Base-by-base conservation (phyloP, 2,797 vertebrate genomes). In the Sebastiscus tertius region DNA sequence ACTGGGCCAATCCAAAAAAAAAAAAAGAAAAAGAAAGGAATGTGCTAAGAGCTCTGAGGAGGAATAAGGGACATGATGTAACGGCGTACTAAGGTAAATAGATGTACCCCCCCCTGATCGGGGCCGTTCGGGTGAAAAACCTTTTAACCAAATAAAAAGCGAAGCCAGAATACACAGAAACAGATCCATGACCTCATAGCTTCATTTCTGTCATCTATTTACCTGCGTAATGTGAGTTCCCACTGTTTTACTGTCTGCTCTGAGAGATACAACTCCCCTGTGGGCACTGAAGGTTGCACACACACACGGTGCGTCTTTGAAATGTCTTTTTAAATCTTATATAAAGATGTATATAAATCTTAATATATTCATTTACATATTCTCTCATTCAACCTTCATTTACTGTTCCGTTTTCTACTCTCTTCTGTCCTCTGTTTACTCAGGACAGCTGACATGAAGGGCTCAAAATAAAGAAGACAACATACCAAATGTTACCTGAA, bases 1-100 rank as follows among this genome's bases (percentile, higher is more conserved):
- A 89, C 86, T 62, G 69, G 75, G 84, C 62, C 64, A 59, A 76
- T 84, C 69, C 33, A 67, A 73, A 66, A 63, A 55, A 64, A 49
- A 26, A 46, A 56, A 49, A 69, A 27, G 26, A 49, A 54, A 49
- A 79, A 65, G 61, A 61, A 85, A 79, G 70, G 78, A 83, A 78
- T 79, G 88, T 64, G 67, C 87, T 87, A 88, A 92, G 76, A 92
- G 90, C 79, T 88, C 67, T 18, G 59, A 64, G 75, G 82, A 78
- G 76, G 79, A 85, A 79, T 81, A 83, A 86, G 27, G 81, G 84
- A 74, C 75, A 85, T 79, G 88, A 89, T 85, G 87, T 88, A 86
- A 80, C 66, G 0, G 31, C 82, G 67, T 22, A 36, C 65, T 79
- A 10, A 84, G 62, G 77, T 71, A 86, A 87, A 89, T 82, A 76